phyloP scores from a whole-genome alignment of 1,140 invertebrate species.

The Mesaphorura yosii region DNA sequence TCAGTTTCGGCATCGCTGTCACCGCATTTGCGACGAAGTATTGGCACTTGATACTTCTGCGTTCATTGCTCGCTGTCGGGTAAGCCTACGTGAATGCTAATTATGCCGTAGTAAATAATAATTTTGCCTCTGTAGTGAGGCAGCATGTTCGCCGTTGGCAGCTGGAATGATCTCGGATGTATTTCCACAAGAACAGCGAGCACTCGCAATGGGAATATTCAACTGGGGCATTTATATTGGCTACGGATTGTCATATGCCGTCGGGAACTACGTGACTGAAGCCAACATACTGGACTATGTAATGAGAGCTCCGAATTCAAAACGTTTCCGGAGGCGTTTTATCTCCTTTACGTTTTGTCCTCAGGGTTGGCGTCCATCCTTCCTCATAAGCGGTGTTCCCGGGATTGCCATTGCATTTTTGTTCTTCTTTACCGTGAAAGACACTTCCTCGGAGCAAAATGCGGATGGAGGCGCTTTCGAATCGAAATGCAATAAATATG shows the following conservation, averaged over 20 bases:
- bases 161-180: conserved; percentile 75
- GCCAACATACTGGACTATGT: conserved; percentile 57
- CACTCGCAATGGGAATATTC: conserved; percentile 80
- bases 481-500: too few relatives aligned
- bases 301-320: conserved; percentile 17
- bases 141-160: conserved; percentile 78
- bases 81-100: too few relatives aligned
- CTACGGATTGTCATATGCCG: conserved; percentile 80
- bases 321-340: too few relatives aligned
- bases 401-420: conserved; percentile 61
- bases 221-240: conserved; percentile 94
- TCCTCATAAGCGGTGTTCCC: conserved; percentile 68
- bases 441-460: too few relatives aligned
- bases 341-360: too few relatives aligned
- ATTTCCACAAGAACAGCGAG: conserved; percentile 61
- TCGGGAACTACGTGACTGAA: conserved; percentile 72
- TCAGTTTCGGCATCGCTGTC: conserved; percentile 66
- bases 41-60: conserved; percentile 75
- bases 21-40: conserved; percentile 72
- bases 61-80: conserved; percentile 78
- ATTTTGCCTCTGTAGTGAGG: conserved; percentile 64
- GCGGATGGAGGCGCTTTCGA: too few relatives aligned
- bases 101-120: too few relatives aligned
- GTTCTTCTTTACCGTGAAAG: conserved; percentile 61
- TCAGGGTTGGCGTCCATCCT: conserved; percentile 78